Evolutionary conservation across 2,888 invertebrate genomes (phyloP).

Genomic region (Siphonodentalium dalli): DNA sequence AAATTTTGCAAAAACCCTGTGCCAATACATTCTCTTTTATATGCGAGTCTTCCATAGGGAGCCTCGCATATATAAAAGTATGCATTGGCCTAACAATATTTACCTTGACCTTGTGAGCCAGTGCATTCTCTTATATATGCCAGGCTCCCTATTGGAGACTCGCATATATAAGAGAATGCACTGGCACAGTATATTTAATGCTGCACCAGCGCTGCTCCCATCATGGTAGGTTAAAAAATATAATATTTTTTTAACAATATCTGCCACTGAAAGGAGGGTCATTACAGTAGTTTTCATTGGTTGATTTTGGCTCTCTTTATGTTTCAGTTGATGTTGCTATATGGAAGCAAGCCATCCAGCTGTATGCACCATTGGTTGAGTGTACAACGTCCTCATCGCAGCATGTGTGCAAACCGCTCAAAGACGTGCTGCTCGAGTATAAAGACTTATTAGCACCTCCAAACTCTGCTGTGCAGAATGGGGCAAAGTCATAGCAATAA

Average conservation of each 20-base stretch:
- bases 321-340: conserved; percentile 82
- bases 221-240: neutral
- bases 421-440: conserved; percentile 88
- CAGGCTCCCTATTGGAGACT: too few species aligned
- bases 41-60: too few species aligned
- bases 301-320: conserved; percentile 1
- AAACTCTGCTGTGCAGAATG: conserved; percentile 26
- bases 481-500: too few species aligned
- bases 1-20: too few species aligned
- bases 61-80: too few species aligned
- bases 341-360: conserved; percentile 90
- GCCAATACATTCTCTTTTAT: too few species aligned
- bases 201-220: too few species aligned
- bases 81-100: too few species aligned
- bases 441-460: conserved; percentile 58
- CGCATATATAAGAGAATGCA: too few species aligned
- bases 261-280: neutral
- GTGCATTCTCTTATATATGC: too few species aligned
- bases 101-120: too few species aligned
- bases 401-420: conserved; percentile 80
- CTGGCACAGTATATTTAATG: too few species aligned
- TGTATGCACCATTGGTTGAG: conserved; percentile 89
- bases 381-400: conserved; percentile 81
- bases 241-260: neutral
- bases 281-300: neutral